Evolutionary conservation across 2,888 invertebrate genomes (phyloP).

Genomic region (Glaucopsyche alexis): DNA sequence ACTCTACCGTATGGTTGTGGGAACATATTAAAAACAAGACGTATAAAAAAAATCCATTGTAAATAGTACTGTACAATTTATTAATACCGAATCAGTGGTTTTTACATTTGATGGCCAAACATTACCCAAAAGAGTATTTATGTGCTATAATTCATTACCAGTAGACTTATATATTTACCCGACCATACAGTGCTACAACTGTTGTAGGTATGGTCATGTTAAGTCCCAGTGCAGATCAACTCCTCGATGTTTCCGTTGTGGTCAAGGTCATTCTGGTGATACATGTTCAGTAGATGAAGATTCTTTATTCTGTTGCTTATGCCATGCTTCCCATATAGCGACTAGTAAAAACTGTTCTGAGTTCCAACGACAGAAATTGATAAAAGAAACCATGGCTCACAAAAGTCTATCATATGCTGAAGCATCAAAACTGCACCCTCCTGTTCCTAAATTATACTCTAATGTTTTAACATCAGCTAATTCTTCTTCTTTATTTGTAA

Average conservation of each 20-base stretch:
- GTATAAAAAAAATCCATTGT: not conserved
- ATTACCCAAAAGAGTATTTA: no score
- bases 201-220: no score
- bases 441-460: not conserved
- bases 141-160: not conserved
- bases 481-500: not conserved
- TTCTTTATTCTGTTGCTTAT: no score
- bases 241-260: slow-evolving; percentile 33
- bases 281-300: no score
- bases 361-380: no score
- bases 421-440: not conserved
- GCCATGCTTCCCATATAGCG: no score
- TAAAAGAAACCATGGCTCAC: no score
- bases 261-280: no score
- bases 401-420: no score
- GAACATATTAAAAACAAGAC: not conserved
- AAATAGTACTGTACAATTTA: not conserved
- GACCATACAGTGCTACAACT: slow-evolving; percentile 37
- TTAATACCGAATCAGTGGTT: not conserved
- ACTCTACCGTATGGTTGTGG: not conserved
- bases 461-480: not conserved
- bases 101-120: no score
- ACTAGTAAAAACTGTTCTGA: no score
- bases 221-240: no score
- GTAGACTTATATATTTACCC: slow-evolving; percentile 38